These are phyloP conservation scores for Smutsia temminckii DNA, from an alignment of 2,797 vertebrate genomes.

Conservation along the genomic window DNA sequence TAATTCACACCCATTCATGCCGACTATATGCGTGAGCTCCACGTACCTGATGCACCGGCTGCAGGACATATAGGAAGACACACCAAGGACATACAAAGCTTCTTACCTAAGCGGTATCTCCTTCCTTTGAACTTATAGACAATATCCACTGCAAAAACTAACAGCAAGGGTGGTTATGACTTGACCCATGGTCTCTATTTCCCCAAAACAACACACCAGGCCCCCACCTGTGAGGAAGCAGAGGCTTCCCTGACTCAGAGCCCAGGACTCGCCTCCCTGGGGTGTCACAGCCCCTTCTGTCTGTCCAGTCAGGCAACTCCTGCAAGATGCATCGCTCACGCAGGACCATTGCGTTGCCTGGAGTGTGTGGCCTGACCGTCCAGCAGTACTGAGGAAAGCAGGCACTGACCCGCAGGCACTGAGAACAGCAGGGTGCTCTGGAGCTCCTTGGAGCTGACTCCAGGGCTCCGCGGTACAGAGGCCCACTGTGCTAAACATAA, in stretches of 20 bases:
- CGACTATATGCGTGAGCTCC: neutral
- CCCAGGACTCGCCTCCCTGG: accelerated
- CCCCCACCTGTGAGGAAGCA: accelerated
- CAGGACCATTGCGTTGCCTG: neutral
- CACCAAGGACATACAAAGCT: accelerated
- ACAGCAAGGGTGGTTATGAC: neutral
- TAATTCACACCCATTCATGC: no score
- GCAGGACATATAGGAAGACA: neutral
- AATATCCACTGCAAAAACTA: neutral
- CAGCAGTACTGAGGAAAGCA: no score
- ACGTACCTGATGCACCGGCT: accelerated
- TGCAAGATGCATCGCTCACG: accelerated
- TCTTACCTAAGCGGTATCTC: neutral
- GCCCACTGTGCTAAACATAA: neutral
- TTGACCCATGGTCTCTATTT: neutral
- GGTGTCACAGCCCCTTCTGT: neutral
- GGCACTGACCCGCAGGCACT: no score
- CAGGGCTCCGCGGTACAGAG: accelerated
- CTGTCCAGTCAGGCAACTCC: neutral
- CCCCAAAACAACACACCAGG: neutral
- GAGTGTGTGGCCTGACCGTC: neutral
- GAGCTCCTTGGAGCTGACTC: no score
- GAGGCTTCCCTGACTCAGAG: neutral
- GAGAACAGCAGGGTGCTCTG: accelerated
- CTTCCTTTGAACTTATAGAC: neutral